Base-by-base conservation (phyloP, 2,113 vertebrate genomes). In the Phodopus roborovskii region DNA sequence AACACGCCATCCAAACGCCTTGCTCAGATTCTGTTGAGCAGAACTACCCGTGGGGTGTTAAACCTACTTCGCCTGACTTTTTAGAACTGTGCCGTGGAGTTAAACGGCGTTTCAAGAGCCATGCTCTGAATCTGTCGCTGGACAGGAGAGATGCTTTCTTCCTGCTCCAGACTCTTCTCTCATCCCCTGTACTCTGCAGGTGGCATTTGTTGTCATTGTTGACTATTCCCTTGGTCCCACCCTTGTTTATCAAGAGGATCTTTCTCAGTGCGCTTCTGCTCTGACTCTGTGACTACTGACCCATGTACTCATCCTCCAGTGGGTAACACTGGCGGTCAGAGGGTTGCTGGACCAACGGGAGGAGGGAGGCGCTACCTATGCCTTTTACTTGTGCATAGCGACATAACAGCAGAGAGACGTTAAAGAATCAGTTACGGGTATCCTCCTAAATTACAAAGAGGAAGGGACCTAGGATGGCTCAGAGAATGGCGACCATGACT, bases 221-320 rank as follows among this genome's bases (percentile, higher is more conserved):
- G 48, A 13, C 12, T 19, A 22, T 48, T 48, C 70, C 42, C 22
- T 9, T 48, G 56, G 33, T 82, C 53, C 20, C 2, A 4, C 7
- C 50, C 70, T 74, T 8, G 16, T 13, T 30, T 24, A 3, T 84
- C 30, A 5, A 4, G 12, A 24, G 0, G 10, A 7, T 15, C 12
- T 78, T 36, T 16, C 56, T 30, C 5, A 0, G 0, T 36, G 42
- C n/a, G 53, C 36, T n/a, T 66, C 24, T 13, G 24, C 36, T 50
- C 1, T 39, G 10, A 26, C 53, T 28, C 53, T 73, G 17, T 24
- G 45, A 16, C 2, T 33, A 20, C 13, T 36, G 20, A 22, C 62
- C 5, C 7, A 1, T 0, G 2, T 15, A 30, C 4, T 28, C 4
- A 36, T 0, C 3, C 30, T 78, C 64, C 17, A 30, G 0, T 39